Percentiles rank a stretch among this genome's conserved stretches.
These are phyloP conservation scores for Cheilosia grossa DNA, from an alignment of 2,888 invertebrate genomes.

Conservation along the genomic window DNA sequence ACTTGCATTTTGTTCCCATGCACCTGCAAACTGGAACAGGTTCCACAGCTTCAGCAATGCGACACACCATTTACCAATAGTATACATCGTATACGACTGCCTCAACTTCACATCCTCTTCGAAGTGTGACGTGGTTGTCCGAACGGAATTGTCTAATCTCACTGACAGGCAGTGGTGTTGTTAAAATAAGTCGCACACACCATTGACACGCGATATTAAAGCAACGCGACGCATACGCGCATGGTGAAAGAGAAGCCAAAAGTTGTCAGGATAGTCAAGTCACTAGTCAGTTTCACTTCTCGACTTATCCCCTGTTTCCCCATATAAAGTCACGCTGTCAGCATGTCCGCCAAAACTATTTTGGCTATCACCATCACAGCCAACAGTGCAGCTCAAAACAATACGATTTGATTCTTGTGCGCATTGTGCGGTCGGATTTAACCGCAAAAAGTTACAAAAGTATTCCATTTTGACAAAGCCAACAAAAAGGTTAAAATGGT, in stretches of 20 bases:
- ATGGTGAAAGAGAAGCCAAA: not conserved
- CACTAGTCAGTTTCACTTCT: slow-evolving; percentile 46
- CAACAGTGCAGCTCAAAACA: not conserved
- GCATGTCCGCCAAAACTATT: slow-evolving; percentile 10
- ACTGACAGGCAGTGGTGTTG: slow-evolving; percentile 5
- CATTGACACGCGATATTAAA: slow-evolving; percentile 11
- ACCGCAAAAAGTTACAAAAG: slow-evolving; percentile 48
- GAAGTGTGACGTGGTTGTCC: slow-evolving; percentile 65
- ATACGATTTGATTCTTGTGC: slow-evolving; percentile 22
- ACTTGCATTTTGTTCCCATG: slow-evolving; percentile 36
- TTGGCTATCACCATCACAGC: slow-evolving; percentile 16
- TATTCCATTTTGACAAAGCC: slow-evolving; percentile 36
- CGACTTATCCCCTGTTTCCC: slow-evolving; percentile 39
- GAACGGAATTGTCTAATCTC: slow-evolving; percentile 53
- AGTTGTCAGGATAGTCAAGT: not conserved
- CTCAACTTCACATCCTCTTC: slow-evolving; percentile 58
- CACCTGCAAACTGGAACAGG: slow-evolving; percentile 57
- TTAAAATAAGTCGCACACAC: slow-evolving; percentile 45
- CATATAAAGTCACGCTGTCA: slow-evolving; percentile 28
- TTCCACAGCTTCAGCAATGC: slow-evolving; percentile 24
- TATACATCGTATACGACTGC: not conserved
- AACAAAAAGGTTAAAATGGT: slow-evolving; percentile 3
- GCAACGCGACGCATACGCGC: not conserved
- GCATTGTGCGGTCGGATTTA: slow-evolving; percentile 24
- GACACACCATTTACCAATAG: slow-evolving; percentile 30